These are phyloP conservation scores for Apaloderma vittatum DNA, from an alignment of 2,113 vertebrate species.

Conservation along the genomic window DNA sequence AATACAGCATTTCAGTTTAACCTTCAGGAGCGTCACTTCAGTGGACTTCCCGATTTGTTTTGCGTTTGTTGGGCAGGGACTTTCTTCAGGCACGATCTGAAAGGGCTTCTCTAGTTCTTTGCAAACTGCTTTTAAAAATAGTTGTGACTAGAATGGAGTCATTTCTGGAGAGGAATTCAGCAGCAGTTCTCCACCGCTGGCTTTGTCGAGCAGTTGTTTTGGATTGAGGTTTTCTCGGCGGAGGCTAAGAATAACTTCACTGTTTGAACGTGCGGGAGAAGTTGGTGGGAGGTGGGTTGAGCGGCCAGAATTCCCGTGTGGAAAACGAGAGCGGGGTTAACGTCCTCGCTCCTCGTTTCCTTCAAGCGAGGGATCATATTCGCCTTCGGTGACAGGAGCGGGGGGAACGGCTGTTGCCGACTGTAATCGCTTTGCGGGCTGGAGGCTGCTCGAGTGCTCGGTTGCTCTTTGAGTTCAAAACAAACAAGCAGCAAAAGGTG, in stretches of 20 bases:
- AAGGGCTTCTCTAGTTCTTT: not conserved
- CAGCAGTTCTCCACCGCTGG: not conserved
- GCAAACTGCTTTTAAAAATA: not conserved
- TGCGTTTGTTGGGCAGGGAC: not conserved
- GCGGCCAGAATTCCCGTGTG: not conserved
- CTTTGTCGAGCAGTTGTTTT: not conserved
- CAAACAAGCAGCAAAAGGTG: not conserved
- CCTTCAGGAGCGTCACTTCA: rapidly evolving
- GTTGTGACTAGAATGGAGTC: not conserved
- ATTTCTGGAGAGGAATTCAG: not conserved
- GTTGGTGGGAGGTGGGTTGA: not conserved
- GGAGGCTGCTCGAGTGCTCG: not conserved
- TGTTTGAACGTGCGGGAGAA: not conserved
- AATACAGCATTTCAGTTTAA: rapidly evolving
- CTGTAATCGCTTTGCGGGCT: rapidly evolving
- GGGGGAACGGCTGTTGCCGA: not conserved
- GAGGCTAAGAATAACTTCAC: not conserved
- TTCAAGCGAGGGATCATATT: not conserved
- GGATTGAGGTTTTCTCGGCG: not conserved
- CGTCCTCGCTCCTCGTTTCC: not conserved
- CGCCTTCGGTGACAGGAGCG: not conserved
- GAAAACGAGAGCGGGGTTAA: not conserved
- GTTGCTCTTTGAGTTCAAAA: not conserved
- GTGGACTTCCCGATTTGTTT: not conserved
- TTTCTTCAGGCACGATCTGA: not conserved